Conservation (phyloP, 35 echinoderm and acorn worm genomes). For the Lytechinus variegatus region DNA sequence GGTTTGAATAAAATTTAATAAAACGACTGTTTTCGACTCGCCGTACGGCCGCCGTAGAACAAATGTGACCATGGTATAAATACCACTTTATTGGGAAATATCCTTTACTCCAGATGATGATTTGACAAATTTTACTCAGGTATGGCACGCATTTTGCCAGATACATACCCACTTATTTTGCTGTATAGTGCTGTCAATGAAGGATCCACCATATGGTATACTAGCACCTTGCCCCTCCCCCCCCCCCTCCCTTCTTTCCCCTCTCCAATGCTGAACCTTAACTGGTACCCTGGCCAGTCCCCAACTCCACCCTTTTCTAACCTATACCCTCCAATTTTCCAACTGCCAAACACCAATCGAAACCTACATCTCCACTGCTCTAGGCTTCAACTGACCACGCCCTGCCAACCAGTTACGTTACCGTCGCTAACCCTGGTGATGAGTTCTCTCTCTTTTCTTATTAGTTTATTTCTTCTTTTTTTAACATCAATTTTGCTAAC, state of each 20-base stretch:
- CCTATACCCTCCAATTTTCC: not conserved
- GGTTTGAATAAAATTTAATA: too few species aligned
- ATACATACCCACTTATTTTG: too few species aligned
- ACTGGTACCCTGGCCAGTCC: not conserved
- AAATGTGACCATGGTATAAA: too few species aligned
- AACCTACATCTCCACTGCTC: not conserved
- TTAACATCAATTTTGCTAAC: not conserved
- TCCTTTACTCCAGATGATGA: too few species aligned
- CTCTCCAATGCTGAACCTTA: not conserved
- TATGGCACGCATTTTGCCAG: too few species aligned
- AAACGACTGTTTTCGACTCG: too few species aligned
- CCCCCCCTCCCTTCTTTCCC: not conserved
- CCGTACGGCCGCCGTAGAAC: too few species aligned
- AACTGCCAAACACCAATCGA: slow-evolving; percentile 5
- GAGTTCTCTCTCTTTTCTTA: not conserved
- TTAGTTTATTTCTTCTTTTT: not conserved
- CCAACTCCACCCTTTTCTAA: not conserved
- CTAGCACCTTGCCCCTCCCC: not conserved
- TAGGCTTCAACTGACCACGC: not conserved
- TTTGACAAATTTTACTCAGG: too few species aligned
- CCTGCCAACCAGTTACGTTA: not conserved
- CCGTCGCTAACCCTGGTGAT: not conserved
- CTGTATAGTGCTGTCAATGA: too few species aligned
- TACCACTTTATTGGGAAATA: too few species aligned
- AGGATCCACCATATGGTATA: not conserved